Percentiles rank a stretch among this genome's conserved stretches.
Evolutionary conservation across 2,888 invertebrate species (phyloP).

Genomic region (Drosophila anomalata): DNA sequence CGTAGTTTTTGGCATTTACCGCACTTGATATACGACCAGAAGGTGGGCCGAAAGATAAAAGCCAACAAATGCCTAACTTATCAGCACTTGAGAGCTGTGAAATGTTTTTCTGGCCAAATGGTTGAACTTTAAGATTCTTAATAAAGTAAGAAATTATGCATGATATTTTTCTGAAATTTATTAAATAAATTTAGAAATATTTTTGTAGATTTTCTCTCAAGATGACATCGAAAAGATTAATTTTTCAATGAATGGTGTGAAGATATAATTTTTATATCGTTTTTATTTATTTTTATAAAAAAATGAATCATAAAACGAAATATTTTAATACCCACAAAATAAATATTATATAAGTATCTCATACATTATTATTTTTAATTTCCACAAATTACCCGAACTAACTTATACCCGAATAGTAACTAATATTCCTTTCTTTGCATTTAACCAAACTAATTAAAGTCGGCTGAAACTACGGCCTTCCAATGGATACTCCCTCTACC

Average conservation of each 20-base stretch:
- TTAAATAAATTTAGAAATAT: no score
- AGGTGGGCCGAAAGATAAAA: slow-evolving; percentile 50
- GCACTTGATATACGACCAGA: slow-evolving; percentile 70
- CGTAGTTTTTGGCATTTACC: slow-evolving; percentile 56
- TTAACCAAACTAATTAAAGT: slow-evolving; percentile 30
- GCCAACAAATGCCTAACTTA: slow-evolving; percentile 51
- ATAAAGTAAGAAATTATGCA: no score
- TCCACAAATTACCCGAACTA: no score
- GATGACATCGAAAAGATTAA: no score
- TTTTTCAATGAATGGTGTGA: no score
- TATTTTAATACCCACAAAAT: no score
- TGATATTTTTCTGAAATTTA: no score
- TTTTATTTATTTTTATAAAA: no score
- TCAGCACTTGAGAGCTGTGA: slow-evolving; percentile 17
- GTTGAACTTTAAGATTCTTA: neutral
- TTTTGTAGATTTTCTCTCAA: no score
- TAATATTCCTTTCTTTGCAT: slow-evolving; percentile 2
- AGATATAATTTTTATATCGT: no score
- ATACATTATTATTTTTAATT: no score
- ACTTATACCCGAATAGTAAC: neutral
- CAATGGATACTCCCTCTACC: slow-evolving; percentile 21
- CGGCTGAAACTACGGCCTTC: slow-evolving; percentile 8
- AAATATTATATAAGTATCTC: neutral
- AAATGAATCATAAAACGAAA: no score
- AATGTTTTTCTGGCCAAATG: neutral